Conservation (phyloP, 2,888 invertebrate species). For the Campoplex capitator region DNA sequence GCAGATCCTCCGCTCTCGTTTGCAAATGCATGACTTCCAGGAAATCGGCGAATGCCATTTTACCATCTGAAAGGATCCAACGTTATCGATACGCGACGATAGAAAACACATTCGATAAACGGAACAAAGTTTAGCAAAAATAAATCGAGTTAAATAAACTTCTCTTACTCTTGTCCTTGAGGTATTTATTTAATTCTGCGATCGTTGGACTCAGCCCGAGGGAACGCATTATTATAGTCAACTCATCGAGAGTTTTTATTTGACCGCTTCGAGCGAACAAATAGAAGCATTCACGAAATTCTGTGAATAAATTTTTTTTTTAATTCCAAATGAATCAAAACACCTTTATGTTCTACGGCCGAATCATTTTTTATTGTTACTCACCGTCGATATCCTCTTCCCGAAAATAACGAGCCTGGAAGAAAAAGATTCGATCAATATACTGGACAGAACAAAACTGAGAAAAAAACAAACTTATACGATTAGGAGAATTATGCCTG, state of each 20-base stretch:
- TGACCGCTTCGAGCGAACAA: constrained; percentile 95
- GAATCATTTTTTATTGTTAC: constrained; percentile 75
- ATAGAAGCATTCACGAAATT: constrained; percentile 98
- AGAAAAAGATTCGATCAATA: constrained; percentile 68
- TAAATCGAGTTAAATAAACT: too few species aligned
- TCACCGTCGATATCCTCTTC: constrained; percentile 98
- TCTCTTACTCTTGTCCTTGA: constrained; percentile 88
- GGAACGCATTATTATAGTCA: constrained; percentile 97
- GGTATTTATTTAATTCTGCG: constrained; percentile 93
- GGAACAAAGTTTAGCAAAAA: constrained; percentile 9
- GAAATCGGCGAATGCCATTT: constrained; percentile 98
- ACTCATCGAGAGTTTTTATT: constrained; percentile 94
- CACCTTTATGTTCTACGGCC: background rate
- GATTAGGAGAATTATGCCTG: background rate
- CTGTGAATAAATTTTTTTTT: constrained; percentile 86
- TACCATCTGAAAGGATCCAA: constrained; percentile 91
- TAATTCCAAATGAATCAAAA: background rate
- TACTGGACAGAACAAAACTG: background rate
- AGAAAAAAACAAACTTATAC: background rate
- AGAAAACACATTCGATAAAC: background rate
- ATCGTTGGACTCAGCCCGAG: constrained; percentile 97
- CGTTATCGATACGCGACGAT: background rate
- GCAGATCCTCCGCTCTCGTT: constrained; percentile 92
- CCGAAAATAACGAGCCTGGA: constrained; percentile 96
- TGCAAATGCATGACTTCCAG: constrained; percentile 98